Percentiles rank a stretch among this genome's conserved stretches.
These are phyloP conservation scores for Drosophila nr. fundita DNA, from an alignment of 2,888 invertebrate species.

Conservation along the genomic window DNA sequence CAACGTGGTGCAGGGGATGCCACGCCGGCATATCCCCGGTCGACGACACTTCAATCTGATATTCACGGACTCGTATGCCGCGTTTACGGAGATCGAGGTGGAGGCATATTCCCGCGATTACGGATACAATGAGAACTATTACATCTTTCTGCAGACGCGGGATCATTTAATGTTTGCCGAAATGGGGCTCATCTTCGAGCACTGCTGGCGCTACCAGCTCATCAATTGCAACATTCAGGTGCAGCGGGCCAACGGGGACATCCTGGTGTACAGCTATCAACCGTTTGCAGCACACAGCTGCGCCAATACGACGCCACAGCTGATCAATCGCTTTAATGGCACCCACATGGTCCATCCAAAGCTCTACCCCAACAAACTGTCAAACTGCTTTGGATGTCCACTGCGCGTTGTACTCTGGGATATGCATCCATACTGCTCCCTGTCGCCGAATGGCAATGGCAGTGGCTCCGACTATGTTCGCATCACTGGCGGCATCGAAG, in stretches of 20 bases:
- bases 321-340: slow-evolving; percentile 67
- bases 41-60: slow-evolving; percentile 64
- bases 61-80: slow-evolving; percentile 76
- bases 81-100: slow-evolving; percentile 71
- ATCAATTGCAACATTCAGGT: slow-evolving; percentile 79
- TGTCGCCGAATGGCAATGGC: slow-evolving; percentile 20
- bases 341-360: slow-evolving; percentile 37
- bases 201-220: slow-evolving; percentile 78
- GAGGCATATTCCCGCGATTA: slow-evolving; percentile 61
- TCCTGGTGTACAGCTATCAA: slow-evolving; percentile 75
- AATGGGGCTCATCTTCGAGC: slow-evolving; percentile 72
- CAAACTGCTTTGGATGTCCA: slow-evolving; percentile 70
- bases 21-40: slow-evolving; percentile 35
- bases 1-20: slow-evolving; percentile 36
- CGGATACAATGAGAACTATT: slow-evolving; percentile 75
- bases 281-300: slow-evolving; percentile 65
- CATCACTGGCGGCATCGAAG: slow-evolving; percentile 66
- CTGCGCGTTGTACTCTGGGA: slow-evolving; percentile 57
- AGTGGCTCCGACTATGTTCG: not conserved
- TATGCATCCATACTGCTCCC: slow-evolving; percentile 51
- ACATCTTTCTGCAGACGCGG: slow-evolving; percentile 73
- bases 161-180: slow-evolving; percentile 58
- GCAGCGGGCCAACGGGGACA: slow-evolving; percentile 67
- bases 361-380: slow-evolving; percentile 70
- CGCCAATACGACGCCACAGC: slow-evolving; percentile 47